A percentile compares a stretch with the other conserved stretches of the same genome.
Conservation (phyloP, 1,140 invertebrate species). For the Brachionus koreanus region DNA sequence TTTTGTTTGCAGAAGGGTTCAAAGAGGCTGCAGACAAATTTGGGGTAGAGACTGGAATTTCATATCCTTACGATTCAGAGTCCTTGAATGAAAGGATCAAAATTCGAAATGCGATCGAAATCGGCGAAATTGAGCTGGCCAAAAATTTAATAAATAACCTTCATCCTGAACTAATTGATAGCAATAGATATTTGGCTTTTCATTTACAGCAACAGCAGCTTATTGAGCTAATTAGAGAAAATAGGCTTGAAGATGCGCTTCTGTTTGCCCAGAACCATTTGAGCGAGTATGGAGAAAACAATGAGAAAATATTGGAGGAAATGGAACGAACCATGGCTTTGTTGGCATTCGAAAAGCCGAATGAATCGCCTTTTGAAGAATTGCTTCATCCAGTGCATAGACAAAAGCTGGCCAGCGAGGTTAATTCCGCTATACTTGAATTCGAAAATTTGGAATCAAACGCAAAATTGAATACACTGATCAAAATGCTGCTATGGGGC, state of each 20-base stretch:
- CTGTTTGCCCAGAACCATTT: conserved; percentile 89
- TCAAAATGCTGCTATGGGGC: conserved; percentile 89
- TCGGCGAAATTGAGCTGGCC: conserved; percentile 84
- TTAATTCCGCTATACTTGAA: conserved; percentile 90
- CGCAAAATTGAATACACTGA: conserved; percentile 76
- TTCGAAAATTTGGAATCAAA: conserved; percentile 83
- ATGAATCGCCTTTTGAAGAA: conserved; percentile 88
- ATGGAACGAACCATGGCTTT: conserved; percentile 79
- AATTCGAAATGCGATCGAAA: conserved; percentile 88
- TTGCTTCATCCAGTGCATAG: conserved; percentile 83
- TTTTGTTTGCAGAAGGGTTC: conserved; percentile 74
- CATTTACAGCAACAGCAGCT: conserved; percentile 92
- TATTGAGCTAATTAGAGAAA: conserved; percentile 83
- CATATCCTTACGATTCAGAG: conserved; percentile 66
- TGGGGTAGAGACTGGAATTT: conserved; percentile 71
- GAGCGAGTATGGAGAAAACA: conserved; percentile 80
- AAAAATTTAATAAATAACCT: conserved; percentile 86
- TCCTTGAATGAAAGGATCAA: conserved; percentile 86
- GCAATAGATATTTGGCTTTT: conserved; percentile 89
- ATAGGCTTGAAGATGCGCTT: conserved; percentile 87
- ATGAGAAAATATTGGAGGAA: conserved; percentile 65
- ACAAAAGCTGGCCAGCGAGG: conserved; percentile 85
- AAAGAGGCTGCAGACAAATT: conserved; percentile 97
- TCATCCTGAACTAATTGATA: conserved; percentile 88
- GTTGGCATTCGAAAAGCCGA: conserved; percentile 91